Evolutionary conservation across 2,888 invertebrate genomes (phyloP).

Genomic region (Dicycla oo): DNA sequence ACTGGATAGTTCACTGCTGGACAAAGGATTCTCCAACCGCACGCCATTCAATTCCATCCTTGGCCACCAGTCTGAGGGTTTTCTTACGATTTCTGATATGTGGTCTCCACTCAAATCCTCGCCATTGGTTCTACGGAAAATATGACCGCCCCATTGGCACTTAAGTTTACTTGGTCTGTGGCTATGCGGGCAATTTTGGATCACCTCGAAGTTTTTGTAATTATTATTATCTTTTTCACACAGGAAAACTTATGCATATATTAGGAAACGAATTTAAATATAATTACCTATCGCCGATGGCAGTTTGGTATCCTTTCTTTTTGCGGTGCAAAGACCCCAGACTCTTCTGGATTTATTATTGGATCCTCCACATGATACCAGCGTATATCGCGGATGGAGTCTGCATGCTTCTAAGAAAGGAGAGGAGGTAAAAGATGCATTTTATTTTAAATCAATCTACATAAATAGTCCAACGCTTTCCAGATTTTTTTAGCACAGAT

Average conservation of each 20-base stretch:
- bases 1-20: no score
- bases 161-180: no score
- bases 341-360: not conserved
- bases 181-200: not conserved
- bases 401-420: not conserved
- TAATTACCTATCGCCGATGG: not conserved
- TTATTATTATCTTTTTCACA: not conserved
- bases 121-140: no score
- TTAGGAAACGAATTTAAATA: not conserved
- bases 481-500: no score
- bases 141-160: no score
- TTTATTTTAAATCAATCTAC: not conserved
- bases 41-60: not conserved
- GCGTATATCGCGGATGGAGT: not conserved
- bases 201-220: not conserved
- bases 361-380: not conserved
- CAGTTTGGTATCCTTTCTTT: not conserved
- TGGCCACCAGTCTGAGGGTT: no score
- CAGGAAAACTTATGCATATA: not conserved
- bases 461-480: not conserved
- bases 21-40: not conserved
- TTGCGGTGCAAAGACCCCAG: not conserved
- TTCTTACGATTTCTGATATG: not conserved
- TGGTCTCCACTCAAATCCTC: not conserved
- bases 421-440: not conserved